These are phyloP conservation scores for Melanostoma mellinum DNA, from an alignment of 2,888 invertebrate species.

Conservation along the genomic window DNA sequence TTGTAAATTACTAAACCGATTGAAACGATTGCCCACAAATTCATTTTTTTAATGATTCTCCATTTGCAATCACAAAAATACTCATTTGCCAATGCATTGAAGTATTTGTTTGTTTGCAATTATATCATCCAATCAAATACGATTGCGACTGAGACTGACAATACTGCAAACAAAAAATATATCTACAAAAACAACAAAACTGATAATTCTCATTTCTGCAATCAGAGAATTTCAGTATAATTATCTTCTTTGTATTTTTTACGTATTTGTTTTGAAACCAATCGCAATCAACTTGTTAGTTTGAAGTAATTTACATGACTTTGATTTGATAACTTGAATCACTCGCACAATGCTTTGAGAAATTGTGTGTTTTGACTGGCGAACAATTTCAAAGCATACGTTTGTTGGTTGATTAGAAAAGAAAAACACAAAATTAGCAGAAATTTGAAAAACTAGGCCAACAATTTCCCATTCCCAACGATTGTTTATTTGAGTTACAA, in stretches of 20 bases:
- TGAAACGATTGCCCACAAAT: too few species aligned
- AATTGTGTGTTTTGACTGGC: conserved; percentile 21
- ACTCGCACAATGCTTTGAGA: conserved; percentile 57
- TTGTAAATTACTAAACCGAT: too few species aligned
- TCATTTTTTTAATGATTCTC: too few species aligned
- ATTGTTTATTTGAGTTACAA: conserved; percentile 27
- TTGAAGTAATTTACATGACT: conserved; percentile 70
- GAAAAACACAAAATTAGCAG: conserved; percentile 8
- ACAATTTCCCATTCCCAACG: conserved; percentile 63
- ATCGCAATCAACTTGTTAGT: conserved; percentile 68
- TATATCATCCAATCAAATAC: conserved; percentile 39
- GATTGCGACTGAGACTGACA: conserved; percentile 23
- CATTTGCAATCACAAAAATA: neutral
- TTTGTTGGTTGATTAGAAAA: neutral
- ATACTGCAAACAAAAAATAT: too few species aligned
- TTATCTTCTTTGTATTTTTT: conserved; percentile 40
- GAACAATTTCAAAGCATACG: neutral
- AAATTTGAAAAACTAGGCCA: conserved; percentile 61
- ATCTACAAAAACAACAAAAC: conserved; percentile 7
- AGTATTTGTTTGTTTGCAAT: conserved; percentile 17
- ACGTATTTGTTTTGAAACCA: conserved; percentile 9
- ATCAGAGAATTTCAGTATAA: conserved; percentile 55
- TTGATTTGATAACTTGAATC: conserved; percentile 65
- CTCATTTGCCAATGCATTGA: conserved; percentile 17
- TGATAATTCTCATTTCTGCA: conserved; percentile 27